Conservation (phyloP, 2,888 invertebrate genomes). For the Atherix ibis region DNA sequence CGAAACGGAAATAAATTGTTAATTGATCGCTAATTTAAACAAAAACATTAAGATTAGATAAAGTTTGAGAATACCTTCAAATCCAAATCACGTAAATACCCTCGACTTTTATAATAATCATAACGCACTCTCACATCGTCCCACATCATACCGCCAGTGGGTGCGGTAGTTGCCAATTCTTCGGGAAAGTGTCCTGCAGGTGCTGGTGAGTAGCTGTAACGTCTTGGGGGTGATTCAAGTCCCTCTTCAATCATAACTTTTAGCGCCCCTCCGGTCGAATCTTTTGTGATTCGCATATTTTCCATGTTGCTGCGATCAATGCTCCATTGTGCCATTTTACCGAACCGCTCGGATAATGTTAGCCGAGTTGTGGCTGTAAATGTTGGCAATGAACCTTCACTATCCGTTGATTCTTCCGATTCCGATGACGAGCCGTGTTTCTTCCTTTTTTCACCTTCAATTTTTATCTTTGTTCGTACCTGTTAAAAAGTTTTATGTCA, state of each 20-base stretch:
- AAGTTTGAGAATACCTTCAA: slow-evolving; percentile 27
- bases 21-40: not conserved
- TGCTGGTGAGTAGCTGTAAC: slow-evolving; percentile 42
- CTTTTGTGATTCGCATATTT: slow-evolving; percentile 73
- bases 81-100: slow-evolving; percentile 56
- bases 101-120: slow-evolving; percentile 77
- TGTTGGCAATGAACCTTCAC: slow-evolving; percentile 38
- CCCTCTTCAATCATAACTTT: slow-evolving; percentile 61
- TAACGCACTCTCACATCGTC: slow-evolving; percentile 77
- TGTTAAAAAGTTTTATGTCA: slow-evolving; percentile 12
- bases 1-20: not conserved
- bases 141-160: slow-evolving; percentile 60
- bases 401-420: slow-evolving; percentile 45
- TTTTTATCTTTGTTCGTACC: slow-evolving; percentile 31
- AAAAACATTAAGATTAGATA: not conserved
- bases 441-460: slow-evolving; percentile 34
- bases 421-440: slow-evolving; percentile 39
- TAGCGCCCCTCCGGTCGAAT: slow-evolving; percentile 52
- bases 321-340: slow-evolving; percentile 85
- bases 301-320: slow-evolving; percentile 68
- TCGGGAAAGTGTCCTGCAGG: slow-evolving; percentile 67
- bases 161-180: slow-evolving; percentile 55
- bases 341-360: slow-evolving; percentile 74
- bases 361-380: slow-evolving; percentile 46
- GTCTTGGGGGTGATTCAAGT: slow-evolving; percentile 41